Base-by-base conservation (phyloP, 1,140 invertebrate species). In the Orius insidiosus region DNA sequence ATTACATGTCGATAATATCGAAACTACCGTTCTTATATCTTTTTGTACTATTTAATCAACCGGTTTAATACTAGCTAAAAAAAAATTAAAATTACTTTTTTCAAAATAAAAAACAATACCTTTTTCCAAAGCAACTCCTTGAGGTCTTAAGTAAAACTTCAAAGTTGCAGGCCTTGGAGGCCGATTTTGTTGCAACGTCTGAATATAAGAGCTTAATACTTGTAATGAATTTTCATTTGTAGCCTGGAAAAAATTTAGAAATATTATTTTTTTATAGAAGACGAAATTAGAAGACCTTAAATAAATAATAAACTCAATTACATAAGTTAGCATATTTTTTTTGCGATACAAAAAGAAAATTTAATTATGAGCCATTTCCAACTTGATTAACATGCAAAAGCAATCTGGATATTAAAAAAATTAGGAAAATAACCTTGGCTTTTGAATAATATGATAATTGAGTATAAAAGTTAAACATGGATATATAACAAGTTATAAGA, bases 161-260 rank as follows among this genome's bases (percentile, higher is more conserved):
- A 89, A 60, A 24, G 66, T 68, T 16, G 72, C 68, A 37, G 77
- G 66, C 45, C 68, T 56, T 44, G 71, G 59, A 46, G 68, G 63
- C 59, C 68, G 62, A 54, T 71, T 69, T 56, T 74, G 68, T 58
- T 83, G 73, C 50, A 85, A 61, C 47, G 68, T 72, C 62, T 88
- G 78, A 52, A 94, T 61, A 55, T 86, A 75, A 34, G 78, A 81
- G 66, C 86, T 92, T 33, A 94, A 63, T 51, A 78, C 71, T 63
- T 93, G 88, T 48, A 94, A 61, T 1, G 87, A 92, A 58, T 85
- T 77, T 65, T 94, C 89, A 71, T 95, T 95, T 2, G 84, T 78
- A 48, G 75, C 74, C 78, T 90, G n/a, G n/a, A n/a, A 61, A 35
- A 72, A 66, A 14, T 3, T 14, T 11, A 13, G 16, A 10, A 3